Conservation (phyloP, 2,888 invertebrate species). For the Nomada ruficornis region DNA sequence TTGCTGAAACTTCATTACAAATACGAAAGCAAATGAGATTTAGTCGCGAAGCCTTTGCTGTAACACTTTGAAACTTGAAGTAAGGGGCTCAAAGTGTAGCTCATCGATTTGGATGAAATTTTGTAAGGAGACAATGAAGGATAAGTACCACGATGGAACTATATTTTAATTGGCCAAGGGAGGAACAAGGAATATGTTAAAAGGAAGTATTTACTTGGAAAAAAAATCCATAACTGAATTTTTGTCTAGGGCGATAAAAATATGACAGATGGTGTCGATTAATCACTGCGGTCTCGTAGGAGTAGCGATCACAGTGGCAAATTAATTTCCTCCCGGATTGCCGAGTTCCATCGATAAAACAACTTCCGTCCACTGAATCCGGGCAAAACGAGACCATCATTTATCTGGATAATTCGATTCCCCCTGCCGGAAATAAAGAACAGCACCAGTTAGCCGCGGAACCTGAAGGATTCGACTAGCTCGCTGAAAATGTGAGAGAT, state of each 20-base stretch:
- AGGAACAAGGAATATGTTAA: background rate
- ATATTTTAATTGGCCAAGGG: no score
- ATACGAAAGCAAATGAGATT: slow-evolving; percentile 52
- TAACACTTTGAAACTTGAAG: slow-evolving; percentile 8
- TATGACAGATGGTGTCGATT: slow-evolving; percentile 1
- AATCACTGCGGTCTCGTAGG: background rate
- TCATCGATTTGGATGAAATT: background rate
- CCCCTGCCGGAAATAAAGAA: slow-evolving; percentile 53
- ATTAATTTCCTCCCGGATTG: slow-evolving; percentile 18
- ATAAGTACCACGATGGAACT: background rate
- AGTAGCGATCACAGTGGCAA: background rate
- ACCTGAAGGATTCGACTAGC: slow-evolving; percentile 45
- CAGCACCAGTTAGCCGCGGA: slow-evolving; percentile 20
- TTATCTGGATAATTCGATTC: slow-evolving; percentile 53
- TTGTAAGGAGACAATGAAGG: no score
- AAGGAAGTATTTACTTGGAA: background rate
- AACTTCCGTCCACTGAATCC: background rate
- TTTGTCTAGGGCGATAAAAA: slow-evolving; percentile 1
- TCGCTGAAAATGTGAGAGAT: slow-evolving; percentile 59
- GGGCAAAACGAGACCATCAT: slow-evolving; percentile 4
- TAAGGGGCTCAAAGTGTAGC: no score
- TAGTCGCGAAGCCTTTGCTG: slow-evolving; percentile 3
- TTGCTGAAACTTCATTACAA: slow-evolving; percentile 65
- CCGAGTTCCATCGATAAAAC: slow-evolving; percentile 7
- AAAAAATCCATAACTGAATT: background rate